A percentile compares a stretch with the other conserved stretches of the same genome.
phyloP scores from a whole-genome alignment of 2,797 vertebrate genomes.

The Tympanoctomys barrerae region DNA sequence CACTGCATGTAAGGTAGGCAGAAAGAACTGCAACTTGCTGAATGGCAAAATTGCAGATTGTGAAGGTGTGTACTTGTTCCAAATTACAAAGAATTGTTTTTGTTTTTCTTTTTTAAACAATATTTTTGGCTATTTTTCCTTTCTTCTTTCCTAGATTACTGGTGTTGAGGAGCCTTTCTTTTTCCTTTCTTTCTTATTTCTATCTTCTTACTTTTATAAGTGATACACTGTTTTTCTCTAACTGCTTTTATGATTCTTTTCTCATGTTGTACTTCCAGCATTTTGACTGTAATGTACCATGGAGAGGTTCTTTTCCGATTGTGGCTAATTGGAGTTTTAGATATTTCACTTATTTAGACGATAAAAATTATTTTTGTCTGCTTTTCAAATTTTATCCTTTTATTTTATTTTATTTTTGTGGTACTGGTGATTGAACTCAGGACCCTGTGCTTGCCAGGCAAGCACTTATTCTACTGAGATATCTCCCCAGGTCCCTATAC shows the following conservation, averaged over 20 bases:
- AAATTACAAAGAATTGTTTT: not conserved
- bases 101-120: no score
- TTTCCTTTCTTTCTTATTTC: not conserved
- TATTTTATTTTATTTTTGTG: no score
- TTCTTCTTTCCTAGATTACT: not conserved
- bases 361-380: no score
- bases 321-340: not conserved
- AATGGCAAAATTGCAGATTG: not conserved
- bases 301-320: not conserved
- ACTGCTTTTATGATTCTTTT: not conserved
- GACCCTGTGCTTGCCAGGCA: no score
- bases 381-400: no score
- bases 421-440: no score
- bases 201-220: not conserved
- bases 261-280: not conserved
- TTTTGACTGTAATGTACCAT: not conserved
- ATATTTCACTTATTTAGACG: not conserved
- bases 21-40: not conserved
- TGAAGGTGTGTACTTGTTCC: not conserved
- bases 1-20: not conserved
- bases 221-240: not conserved
- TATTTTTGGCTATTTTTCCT: not conserved
- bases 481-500: no score
- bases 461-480: no score
- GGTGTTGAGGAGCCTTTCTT: not conserved